Evolutionary conservation across 2,888 invertebrate genomes (phyloP).

Genomic region (Nebria salina): DNA sequence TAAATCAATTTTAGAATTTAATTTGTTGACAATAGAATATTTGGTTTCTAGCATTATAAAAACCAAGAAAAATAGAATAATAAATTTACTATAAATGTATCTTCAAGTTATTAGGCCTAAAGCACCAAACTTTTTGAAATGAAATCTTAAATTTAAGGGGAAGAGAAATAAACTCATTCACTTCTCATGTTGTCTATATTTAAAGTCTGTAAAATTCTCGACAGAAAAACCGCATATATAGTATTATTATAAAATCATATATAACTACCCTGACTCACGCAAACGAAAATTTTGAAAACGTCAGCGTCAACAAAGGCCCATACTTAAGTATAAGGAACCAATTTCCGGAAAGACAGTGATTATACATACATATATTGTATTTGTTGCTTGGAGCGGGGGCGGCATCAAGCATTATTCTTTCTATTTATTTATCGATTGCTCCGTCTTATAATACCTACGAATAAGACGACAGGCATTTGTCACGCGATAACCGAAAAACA

Average conservation of each 20-base stretch:
- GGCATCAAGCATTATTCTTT: background rate
- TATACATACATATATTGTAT: conserved; percentile 14
- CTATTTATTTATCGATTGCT: background rate
- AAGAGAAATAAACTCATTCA: background rate
- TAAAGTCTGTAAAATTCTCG: background rate
- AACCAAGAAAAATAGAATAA: too few species aligned
- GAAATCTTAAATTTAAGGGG: too few species aligned
- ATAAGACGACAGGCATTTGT: conserved; percentile 38
- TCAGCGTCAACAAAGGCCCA: conserved; percentile 3
- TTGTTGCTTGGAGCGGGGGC: conserved; percentile 1
- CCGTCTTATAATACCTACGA: background rate
- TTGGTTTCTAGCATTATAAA: too few species aligned
- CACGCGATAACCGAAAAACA: conserved; percentile 33
- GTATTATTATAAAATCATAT: background rate
- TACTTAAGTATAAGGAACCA: conserved; percentile 35
- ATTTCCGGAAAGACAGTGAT: conserved; percentile 42
- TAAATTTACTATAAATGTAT: too few species aligned
- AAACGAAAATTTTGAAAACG: conserved; percentile 17
- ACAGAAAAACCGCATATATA: background rate
- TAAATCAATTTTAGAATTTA: background rate
- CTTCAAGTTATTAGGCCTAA: too few species aligned
- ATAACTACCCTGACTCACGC: conserved; percentile 28
- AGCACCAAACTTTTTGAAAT: too few species aligned
- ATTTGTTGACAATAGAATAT: too few species aligned
- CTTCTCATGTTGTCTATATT: background rate